Conservation (phyloP, 2,797 vertebrate genomes). For the Pempheris klunzingeri region DNA sequence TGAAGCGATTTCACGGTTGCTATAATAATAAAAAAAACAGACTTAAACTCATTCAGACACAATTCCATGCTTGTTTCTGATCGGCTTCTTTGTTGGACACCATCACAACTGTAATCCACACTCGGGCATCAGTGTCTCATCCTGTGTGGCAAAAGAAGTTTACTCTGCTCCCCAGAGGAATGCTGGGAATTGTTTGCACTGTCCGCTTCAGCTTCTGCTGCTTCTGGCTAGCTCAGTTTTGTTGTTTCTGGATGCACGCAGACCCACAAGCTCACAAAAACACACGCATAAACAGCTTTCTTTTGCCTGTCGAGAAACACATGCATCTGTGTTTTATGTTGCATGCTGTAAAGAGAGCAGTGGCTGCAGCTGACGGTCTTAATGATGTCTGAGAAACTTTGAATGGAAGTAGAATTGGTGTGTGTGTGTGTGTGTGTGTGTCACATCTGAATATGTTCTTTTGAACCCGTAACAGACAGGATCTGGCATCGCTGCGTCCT, state of each 20-base stretch:
- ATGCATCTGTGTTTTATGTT: constrained; percentile 42
- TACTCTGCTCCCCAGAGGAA: constrained; percentile 69
- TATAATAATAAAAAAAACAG: not conserved
- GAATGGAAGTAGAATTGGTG: not conserved
- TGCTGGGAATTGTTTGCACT: constrained; percentile 79
- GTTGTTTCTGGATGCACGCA: constrained; percentile 49
- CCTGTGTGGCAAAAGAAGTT: constrained; percentile 63
- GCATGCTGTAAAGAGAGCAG: constrained; percentile 16
- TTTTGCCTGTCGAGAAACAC: constrained; percentile 29
- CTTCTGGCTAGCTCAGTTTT: constrained; percentile 29
- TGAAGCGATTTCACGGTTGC: not conserved
- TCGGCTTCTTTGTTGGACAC: not conserved
- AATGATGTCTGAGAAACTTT: constrained; percentile 31
- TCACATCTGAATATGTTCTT: constrained; percentile 23
- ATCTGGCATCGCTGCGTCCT: constrained; percentile 59
- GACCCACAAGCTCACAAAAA: constrained; percentile 1
- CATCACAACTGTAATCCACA: not conserved
- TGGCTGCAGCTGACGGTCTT: constrained; percentile 45
- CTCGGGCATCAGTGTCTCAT: constrained; percentile 36
- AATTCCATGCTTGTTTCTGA: not conserved
- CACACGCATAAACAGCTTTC: not conserved
- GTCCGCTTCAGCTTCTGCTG: constrained; percentile 64
- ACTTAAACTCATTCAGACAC: not conserved
- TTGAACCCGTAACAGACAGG: constrained; percentile 44
- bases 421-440: not conserved